Conservation (phyloP, 2,113 vertebrate species). For the Lanius collurio region DNA sequence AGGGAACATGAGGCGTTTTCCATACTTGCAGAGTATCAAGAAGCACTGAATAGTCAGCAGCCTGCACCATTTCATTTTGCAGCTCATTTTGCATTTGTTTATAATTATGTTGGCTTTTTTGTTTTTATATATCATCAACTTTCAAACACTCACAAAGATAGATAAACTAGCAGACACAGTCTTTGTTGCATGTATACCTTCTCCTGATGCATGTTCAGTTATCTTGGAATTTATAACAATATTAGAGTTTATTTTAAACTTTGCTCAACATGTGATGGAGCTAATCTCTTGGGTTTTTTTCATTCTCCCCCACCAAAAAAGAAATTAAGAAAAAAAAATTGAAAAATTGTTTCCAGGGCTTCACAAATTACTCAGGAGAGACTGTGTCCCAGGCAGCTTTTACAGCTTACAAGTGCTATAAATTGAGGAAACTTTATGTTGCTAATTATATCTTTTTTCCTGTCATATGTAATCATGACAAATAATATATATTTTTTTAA, state of each 20-base stretch:
- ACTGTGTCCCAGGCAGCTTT: not conserved
- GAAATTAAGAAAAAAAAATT: not conserved
- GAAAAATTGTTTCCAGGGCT: not conserved
- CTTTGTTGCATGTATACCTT: not conserved
- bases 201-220: conserved; percentile 2
- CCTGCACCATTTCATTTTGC: not conserved
- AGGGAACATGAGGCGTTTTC: not conserved
- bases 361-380: not conserved
- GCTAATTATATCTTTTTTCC: not conserved
- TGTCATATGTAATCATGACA: not conserved
- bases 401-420: not conserved
- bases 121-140: conserved; percentile 29
- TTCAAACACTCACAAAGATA: conserved; percentile 28
- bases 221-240: conserved; percentile 4
- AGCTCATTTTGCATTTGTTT: conserved; percentile 27
- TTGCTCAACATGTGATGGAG: not conserved
- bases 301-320: not conserved
- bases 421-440: not conserved
- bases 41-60: not conserved
- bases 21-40: not conserved
- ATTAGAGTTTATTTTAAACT: not conserved
- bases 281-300: not conserved
- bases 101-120: conserved; percentile 3
- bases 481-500: not conserved
- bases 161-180: conserved; percentile 6